phyloP scores from a whole-genome alignment of 2,797 vertebrate genomes.

The Trachurus trachurus region DNA sequence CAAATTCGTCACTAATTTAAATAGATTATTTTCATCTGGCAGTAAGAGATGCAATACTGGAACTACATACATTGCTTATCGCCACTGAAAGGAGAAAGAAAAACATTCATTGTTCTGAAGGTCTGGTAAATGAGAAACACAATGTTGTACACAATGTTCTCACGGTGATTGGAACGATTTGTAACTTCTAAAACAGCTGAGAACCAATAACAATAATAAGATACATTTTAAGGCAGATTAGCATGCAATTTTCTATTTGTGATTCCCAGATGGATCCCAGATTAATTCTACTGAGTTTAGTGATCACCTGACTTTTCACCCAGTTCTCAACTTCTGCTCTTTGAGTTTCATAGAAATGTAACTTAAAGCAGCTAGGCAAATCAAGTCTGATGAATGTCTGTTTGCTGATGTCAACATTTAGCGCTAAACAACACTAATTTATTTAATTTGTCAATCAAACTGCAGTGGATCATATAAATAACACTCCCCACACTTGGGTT shows the following conservation, averaged over 20 bases:
- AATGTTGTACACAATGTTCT: constrained; percentile 2
- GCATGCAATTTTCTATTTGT: too few species aligned
- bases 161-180: background rate
- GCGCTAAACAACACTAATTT: background rate
- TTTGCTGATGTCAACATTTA: background rate
- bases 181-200: background rate
- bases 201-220: background rate
- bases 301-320: background rate
- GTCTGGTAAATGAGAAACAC: constrained; percentile 34
- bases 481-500: background rate
- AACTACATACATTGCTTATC: constrained; percentile 53
- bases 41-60: constrained; percentile 21
- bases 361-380: too few species aligned
- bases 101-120: constrained; percentile 16
- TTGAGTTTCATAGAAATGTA: background rate
- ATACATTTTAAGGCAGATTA: background rate
- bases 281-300: background rate
- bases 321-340: background rate
- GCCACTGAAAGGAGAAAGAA: background rate
- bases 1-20: constrained; percentile 57
- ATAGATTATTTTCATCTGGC: constrained; percentile 49
- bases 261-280: background rate
- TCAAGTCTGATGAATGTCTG: background rate
- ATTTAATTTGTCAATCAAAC: background rate
- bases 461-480: background rate